Evolutionary conservation across 2,113 vertebrate species (phyloP).

Genomic region (Eolophus roseicapilla): DNA sequence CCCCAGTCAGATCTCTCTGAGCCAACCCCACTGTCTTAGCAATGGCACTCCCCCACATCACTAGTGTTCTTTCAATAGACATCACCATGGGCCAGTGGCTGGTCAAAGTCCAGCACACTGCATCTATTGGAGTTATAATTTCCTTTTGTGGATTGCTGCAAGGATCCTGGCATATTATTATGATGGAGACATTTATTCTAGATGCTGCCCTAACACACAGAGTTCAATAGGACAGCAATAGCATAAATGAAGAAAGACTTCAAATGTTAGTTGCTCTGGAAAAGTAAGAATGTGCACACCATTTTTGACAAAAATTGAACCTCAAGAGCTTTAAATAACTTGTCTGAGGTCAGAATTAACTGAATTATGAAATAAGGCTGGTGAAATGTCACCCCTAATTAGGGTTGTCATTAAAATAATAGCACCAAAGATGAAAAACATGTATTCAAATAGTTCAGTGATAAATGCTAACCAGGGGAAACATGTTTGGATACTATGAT

Average conservation of each 20-base stretch:
- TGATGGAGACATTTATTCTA: neutral
- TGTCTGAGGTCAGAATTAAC: neutral
- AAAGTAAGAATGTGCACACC: neutral
- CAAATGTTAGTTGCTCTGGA: neutral
- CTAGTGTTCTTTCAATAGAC: neutral
- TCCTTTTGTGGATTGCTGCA: neutral
- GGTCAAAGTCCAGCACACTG: neutral
- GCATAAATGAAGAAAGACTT: neutral
- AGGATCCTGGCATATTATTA: neutral
- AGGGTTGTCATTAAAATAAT: constrained; percentile 3
- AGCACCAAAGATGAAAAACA: neutral
- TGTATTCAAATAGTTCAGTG: neutral
- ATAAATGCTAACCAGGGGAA: neutral
- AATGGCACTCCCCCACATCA: neutral
- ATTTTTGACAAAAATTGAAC: neutral
- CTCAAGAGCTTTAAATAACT: neutral
- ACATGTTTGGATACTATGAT: neutral
- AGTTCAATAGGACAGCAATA: neutral
- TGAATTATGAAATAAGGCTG: neutral
- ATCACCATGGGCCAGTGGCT: neutral
- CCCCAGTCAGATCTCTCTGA: fast-evolving
- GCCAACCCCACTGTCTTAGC: neutral
- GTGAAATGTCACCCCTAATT: constrained; percentile 8
- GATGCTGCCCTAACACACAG: neutral
- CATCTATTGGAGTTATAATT: neutral